Base-by-base conservation (phyloP, 2,888 invertebrate species). In the Onchidella celtica region DNA sequence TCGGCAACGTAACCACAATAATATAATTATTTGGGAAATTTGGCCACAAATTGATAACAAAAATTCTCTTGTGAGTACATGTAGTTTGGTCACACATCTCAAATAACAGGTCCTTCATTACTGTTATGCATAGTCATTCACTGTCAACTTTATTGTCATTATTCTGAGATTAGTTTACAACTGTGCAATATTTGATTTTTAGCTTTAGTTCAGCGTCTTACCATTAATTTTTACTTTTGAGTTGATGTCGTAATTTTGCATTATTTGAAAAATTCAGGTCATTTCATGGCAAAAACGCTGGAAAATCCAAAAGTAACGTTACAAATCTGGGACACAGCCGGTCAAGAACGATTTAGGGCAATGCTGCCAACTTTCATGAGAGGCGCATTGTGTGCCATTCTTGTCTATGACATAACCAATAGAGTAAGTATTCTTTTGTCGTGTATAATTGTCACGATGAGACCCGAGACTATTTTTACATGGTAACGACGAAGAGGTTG, bases 321-420 rank as follows among this genome's bases (percentile, higher is more conserved):
- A 68, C 87, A 89, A 74, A 86, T 89, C 21, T 89, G 89, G 89
- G 89, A 89, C 69, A 89, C 89, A 3, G 89, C 89, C 0, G 89
- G 89, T 2, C 88, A 87, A 77, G 90, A 90, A 66, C 63, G 89
- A 6, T 89, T 86, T 68, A 81, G 84, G 61, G 85, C 88, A 32
- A 79, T 90, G n/a, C 84, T 89, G 68, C 90, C 89, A 1, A 87
- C 87, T 85, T 90, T 87, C 79, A 78, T 89, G 32, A 74, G 89
- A 4, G 87, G 86, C 27, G 87, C 88, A 59, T 82, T 87, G 24
- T 85, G 87, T 3, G 89, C 88, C 14, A 55, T 89, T 2, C 24
- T 89, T 34, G 86, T 88, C 29, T 89, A 87, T 84, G 89, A 89
- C 74, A 84, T 89, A 34, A 86, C 88, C 4, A 85, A 86, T 59